A percentile compares a stretch with the other conserved stretches of the same genome.
Evolutionary conservation across 1,140 invertebrate genomes (phyloP).

Genomic region (Drosophila rhopaloa): DNA sequence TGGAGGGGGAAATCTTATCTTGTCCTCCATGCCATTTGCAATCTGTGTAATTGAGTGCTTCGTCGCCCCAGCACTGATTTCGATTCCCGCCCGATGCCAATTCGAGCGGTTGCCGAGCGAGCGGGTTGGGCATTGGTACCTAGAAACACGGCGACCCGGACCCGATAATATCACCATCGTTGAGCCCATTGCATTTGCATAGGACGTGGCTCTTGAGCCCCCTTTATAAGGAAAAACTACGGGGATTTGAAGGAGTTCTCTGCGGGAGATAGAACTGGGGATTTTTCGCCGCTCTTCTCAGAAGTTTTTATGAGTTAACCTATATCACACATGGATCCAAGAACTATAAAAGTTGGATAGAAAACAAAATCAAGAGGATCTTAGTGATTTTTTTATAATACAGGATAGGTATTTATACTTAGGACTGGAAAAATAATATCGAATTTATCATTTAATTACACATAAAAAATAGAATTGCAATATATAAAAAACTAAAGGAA

Average conservation of each 20-base stretch:
- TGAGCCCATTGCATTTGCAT: constrained; percentile 38
- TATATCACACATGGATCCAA: not conserved
- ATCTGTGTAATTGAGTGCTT: constrained; percentile 76
- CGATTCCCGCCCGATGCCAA: not conserved
- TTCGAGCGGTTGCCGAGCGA: constrained; percentile 26
- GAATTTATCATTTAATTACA: too few species aligned
- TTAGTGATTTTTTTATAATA: too few species aligned
- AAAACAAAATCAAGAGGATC: too few species aligned
- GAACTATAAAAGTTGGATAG: not conserved
- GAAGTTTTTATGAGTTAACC: constrained; percentile 6
- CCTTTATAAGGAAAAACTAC: not conserved
- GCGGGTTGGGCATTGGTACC: not conserved
- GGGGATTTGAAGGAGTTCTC: not conserved
- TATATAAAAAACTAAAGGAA: too few species aligned
- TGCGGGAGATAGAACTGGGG: not conserved
- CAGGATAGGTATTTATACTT: too few species aligned
- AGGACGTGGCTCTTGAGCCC: constrained; percentile 12
- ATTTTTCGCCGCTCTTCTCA: constrained; percentile 1
- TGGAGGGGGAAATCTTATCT: constrained; percentile 63
- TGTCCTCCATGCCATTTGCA: constrained; percentile 59
- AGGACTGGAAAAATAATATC: too few species aligned
- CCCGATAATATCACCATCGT: constrained; percentile 11
- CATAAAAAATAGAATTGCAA: too few species aligned
- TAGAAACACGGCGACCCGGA: not conserved
- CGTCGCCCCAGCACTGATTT: constrained; percentile 43